These are phyloP conservation scores for Scomber japonicus DNA, from an alignment of 2,113 vertebrate genomes.

Conservation along the genomic window DNA sequence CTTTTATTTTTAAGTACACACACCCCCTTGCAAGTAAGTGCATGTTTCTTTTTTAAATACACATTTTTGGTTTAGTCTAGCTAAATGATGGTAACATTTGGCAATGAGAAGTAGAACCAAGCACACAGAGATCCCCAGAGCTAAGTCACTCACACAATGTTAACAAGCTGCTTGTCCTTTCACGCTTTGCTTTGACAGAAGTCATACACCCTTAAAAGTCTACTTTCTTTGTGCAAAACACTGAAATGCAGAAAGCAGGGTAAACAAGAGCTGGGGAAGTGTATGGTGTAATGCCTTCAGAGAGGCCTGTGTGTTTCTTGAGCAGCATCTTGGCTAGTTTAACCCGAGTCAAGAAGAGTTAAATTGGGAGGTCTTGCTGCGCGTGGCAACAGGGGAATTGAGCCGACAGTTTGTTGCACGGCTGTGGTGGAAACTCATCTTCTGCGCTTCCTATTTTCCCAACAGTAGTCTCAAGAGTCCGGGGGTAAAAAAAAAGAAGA, in stretches of 20 bases:
- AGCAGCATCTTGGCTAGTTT: slow-evolving; percentile 44
- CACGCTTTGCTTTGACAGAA: slow-evolving; percentile 8
- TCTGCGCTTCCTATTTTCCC: slow-evolving; percentile 30
- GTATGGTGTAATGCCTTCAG: slow-evolving; percentile 15
- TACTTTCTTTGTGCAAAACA: slow-evolving; percentile 17
- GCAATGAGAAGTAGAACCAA: slow-evolving; percentile 1
- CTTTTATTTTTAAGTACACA: no score
- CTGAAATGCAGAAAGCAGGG: not conserved
- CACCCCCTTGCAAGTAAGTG: no score
- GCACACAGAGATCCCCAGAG: not conserved
- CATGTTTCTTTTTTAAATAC: no score
- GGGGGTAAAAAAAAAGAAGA: slow-evolving; percentile 10
- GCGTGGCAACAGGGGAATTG: slow-evolving; percentile 12
- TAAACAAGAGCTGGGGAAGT: slow-evolving; percentile 36
- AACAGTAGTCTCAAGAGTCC: slow-evolving; percentile 17
- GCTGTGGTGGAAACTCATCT: slow-evolving; percentile 27
- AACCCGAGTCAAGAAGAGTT: slow-evolving; percentile 43
- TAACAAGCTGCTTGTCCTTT: slow-evolving; percentile 49
- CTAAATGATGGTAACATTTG: slow-evolving; percentile 5
- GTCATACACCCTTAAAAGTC: slow-evolving; percentile 14
- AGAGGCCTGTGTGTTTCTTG: slow-evolving; percentile 9
- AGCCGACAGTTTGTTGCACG: slow-evolving; percentile 36
- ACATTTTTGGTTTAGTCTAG: not conserved
- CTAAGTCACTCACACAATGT: slow-evolving; percentile 23
- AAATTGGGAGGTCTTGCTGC: slow-evolving; percentile 30